Percentiles rank a stretch among this genome's conserved stretches.
Evolutionary conservation across 1,140 invertebrate species (phyloP).

Genomic region (Laupala kohalensis): DNA sequence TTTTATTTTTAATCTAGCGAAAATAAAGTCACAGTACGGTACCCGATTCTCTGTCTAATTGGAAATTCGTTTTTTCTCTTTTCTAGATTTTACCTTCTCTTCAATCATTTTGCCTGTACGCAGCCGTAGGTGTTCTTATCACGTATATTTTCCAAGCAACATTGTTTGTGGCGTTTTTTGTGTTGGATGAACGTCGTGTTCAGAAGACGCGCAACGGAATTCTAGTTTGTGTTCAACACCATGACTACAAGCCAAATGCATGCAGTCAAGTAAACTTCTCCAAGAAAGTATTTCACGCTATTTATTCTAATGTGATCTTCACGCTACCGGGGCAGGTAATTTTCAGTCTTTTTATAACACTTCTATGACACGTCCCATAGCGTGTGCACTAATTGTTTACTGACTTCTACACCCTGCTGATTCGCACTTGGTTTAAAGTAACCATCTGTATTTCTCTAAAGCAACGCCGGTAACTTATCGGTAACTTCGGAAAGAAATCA

Average conservation of each 20-base stretch:
- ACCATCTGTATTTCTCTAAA: too few species aligned
- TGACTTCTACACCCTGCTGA: too few species aligned
- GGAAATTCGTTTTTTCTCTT: slow-evolving; percentile 13
- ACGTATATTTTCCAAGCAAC: slow-evolving; percentile 63
- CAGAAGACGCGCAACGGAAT: slow-evolving; percentile 47
- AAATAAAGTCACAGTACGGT: too few species aligned
- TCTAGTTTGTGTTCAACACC: slow-evolving; percentile 50
- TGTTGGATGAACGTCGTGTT: slow-evolving; percentile 51
- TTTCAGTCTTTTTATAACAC: too few species aligned
- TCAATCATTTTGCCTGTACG: slow-evolving; percentile 62
- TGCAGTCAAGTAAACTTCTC: slow-evolving; percentile 20
- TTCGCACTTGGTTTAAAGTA: too few species aligned
- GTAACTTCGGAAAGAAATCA: too few species aligned
- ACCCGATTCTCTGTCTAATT: too few species aligned
- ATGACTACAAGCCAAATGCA: slow-evolving; percentile 27
- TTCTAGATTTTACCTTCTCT: slow-evolving; percentile 56
- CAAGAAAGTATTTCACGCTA: slow-evolving; percentile 23
- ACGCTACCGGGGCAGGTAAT: slow-evolving; percentile 42
- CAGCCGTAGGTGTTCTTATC: slow-evolving; percentile 52
- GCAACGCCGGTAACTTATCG: too few species aligned
- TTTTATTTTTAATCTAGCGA: too few species aligned
- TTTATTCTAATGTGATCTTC: slow-evolving; percentile 47
- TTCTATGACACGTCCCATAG: too few species aligned
- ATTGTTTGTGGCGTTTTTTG: slow-evolving; percentile 63
- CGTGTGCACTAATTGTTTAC: too few species aligned